Evolutionary conservation across 2,113 vertebrate genomes (phyloP).

Genomic region (Cyphomyrus discorhynchus): DNA sequence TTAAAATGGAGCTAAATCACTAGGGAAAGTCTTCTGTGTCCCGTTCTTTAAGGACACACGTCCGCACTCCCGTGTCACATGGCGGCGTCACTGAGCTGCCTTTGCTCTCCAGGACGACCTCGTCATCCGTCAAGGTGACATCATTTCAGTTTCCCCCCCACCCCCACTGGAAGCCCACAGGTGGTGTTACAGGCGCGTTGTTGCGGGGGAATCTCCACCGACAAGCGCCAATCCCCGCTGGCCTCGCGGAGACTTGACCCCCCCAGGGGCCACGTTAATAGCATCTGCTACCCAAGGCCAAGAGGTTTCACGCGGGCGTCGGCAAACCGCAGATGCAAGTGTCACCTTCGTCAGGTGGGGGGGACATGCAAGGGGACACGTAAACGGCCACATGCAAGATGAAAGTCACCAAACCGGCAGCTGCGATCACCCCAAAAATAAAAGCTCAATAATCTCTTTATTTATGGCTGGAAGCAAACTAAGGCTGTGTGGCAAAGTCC

Average conservation of each 20-base stretch:
- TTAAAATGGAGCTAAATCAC: not conserved
- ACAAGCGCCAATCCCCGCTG: not conserved
- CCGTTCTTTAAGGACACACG: not conserved
- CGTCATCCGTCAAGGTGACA: slow-evolving; percentile 46
- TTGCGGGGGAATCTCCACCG: slow-evolving; percentile 28
- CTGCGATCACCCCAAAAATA: not conserved
- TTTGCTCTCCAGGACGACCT: not conserved
- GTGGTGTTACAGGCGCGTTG: slow-evolving; percentile 48
- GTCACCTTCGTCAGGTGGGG: slow-evolving; percentile 1
- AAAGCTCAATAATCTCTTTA: not conserved
- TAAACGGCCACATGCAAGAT: not conserved
- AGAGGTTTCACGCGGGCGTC: not conserved
- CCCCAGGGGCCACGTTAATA: not conserved
- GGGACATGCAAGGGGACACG: not conserved
- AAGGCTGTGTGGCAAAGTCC: not conserved
- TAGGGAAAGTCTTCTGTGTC: not conserved
- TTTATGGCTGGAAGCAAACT: not conserved
- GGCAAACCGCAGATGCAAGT: not conserved
- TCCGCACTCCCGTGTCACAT: not conserved
- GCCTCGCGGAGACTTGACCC: slow-evolving; percentile 24
- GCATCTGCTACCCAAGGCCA: not conserved
- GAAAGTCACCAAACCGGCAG: not conserved
- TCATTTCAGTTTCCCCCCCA: slow-evolving; percentile 48
- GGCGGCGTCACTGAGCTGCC: not conserved
- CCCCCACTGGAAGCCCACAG: slow-evolving; percentile 26